Evolutionary conservation across 1,140 invertebrate species (phyloP).

Genomic region (Papilio glaucus): DNA sequence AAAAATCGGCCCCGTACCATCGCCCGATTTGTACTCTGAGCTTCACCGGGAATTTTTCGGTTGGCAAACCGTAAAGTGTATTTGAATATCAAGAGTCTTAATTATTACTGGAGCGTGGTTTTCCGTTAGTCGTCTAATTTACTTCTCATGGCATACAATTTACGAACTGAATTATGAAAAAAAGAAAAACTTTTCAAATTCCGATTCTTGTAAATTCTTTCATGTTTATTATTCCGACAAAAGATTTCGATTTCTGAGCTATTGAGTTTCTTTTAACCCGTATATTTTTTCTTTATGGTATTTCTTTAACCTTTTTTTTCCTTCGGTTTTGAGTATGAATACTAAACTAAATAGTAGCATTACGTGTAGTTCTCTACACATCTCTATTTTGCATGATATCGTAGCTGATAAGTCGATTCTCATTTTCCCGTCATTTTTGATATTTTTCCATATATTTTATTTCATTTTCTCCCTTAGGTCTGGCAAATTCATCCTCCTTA

Average conservation of each 20-base stretch:
- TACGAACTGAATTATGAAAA: conserved; percentile 7
- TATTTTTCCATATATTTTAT: too few species aligned
- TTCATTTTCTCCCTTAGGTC: too few species aligned
- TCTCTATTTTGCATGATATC: too few species aligned
- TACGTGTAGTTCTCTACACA: too few species aligned
- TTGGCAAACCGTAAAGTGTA: conserved; percentile 27
- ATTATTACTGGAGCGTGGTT: conserved; percentile 34
- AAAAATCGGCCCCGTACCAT: conserved; percentile 12
- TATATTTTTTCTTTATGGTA: background rate
- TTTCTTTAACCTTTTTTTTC: too few species aligned
- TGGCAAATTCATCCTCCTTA: too few species aligned
- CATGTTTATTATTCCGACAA: background rate
- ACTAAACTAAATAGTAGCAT: too few species aligned
- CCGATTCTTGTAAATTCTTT: conserved; percentile 1
- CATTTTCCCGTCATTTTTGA: too few species aligned
- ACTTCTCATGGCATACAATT: conserved; percentile 24
- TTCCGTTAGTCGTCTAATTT: conserved; percentile 22
- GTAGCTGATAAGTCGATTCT: too few species aligned
- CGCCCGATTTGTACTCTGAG: conserved; percentile 9
- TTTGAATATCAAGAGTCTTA: conserved; percentile 36
- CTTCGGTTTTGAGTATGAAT: too few species aligned
- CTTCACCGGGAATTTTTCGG: conserved; percentile 14
- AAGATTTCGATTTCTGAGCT: background rate
- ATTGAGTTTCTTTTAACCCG: background rate
- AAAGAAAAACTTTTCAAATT: conserved; percentile 18